Base-by-base conservation (phyloP, 2,797 vertebrate species). In the Platyrinchus mystaceus region DNA sequence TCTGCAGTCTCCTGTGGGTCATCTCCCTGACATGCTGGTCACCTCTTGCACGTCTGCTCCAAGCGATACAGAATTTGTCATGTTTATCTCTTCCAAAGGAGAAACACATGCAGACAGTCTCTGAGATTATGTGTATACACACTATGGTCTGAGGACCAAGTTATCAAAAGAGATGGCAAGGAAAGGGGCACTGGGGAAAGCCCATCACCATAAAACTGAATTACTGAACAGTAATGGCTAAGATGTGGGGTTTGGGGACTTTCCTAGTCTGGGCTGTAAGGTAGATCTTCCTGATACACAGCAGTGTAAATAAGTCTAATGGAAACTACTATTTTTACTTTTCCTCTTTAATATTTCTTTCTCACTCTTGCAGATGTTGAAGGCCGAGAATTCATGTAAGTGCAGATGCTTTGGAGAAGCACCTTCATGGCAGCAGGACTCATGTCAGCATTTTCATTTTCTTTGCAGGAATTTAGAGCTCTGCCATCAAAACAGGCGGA, bases 101-200 rank as follows among this genome's bases (percentile, higher is more conserved):
- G 4, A 79, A 73, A 44, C 3, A 3, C 0, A 0, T 37, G 64
- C 76, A 62, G 26, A 59, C 9, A 30, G 26, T 5, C 37, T 56
- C 39, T 87, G 43, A 21, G 26, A 79, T 44, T 47, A 64, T 4
- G 8, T 34, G 36, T 28, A 46, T 6, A 9, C 36, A 69, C 4
- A 8, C 28, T 37, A 26, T 17, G 23, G 36, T 39, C 56, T 55
- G 56, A 85, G 26, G 56, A 83, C 44, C 3, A 12, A 52, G 20
- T 37, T 82, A 62, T 23, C 37, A 12, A 39, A 87, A 81, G 44
- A 21, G 26, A 67, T 5, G 28, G 43, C n/a, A 81, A 84, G 66
- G 66, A 63, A 89, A 70, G 43, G 50, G 62, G 81, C 39, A 75
- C 1, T 49, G 20, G 10, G 15, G 7, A 43, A 17, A 52, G 39